Percentiles rank a stretch among this genome's conserved stretches.
phyloP scores from a whole-genome alignment of 2,888 invertebrate species.

The Oxyteleia sp. region DNA sequence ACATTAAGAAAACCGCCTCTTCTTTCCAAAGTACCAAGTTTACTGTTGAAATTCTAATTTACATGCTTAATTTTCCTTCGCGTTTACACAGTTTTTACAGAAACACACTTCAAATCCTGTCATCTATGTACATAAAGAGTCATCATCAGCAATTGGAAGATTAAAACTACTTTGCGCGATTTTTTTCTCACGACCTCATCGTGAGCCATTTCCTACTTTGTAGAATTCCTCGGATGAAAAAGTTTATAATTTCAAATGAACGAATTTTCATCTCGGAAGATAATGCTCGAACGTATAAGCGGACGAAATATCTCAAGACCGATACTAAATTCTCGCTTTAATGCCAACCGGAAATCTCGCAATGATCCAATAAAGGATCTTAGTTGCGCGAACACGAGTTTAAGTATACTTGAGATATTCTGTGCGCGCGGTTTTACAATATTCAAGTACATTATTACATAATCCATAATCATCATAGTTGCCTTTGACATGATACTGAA shows the following conservation, averaged over 20 bases:
- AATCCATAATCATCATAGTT: conserved; percentile 94
- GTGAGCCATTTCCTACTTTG: neutral
- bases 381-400: conserved; percentile 31
- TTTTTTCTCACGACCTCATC: neutral
- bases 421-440: conserved; percentile 40
- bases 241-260: conserved; percentile 18
- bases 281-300: neutral
- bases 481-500: conserved; percentile 95
- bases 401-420: conserved; percentile 47
- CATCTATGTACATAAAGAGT: too few species aligned
- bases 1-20: too few species aligned
- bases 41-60: neutral
- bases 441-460: conserved; percentile 67
- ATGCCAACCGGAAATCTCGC: conserved; percentile 44
- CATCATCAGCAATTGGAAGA: neutral
- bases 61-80: neutral
- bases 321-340: neutral
- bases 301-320: conserved; percentile 15
- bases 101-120: too few species aligned
- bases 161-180: neutral
- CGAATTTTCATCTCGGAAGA: conserved; percentile 9
- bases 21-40: too few species aligned
- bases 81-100: too few species aligned
- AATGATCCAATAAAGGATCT: conserved; percentile 42
- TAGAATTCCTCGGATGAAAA: neutral